These are phyloP conservation scores for Phoxinus phoxinus DNA, from an alignment of 2,113 vertebrate species.

Conservation along the genomic window DNA sequence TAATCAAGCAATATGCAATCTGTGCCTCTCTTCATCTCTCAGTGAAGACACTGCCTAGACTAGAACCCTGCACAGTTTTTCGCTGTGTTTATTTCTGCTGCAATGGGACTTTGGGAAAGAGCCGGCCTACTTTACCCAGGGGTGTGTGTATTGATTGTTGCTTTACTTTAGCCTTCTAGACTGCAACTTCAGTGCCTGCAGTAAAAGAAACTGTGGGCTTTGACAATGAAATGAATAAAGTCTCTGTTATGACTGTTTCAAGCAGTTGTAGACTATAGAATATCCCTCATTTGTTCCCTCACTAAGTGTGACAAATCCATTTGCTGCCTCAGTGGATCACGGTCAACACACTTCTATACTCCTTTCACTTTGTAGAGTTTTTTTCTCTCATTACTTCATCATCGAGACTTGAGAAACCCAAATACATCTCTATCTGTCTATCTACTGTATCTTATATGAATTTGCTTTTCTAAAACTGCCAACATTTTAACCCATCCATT, in stretches of 20 bases:
- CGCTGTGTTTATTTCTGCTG: conserved; percentile 64
- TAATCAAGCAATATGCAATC: not conserved
- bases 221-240: conserved; percentile 9
- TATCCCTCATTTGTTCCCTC: not conserved
- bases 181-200: conserved; percentile 62
- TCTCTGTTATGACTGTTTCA: conserved; percentile 8
- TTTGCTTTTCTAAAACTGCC: not conserved
- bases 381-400: no score
- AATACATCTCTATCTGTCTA: not conserved
- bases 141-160: conserved; percentile 71
- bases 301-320: conserved; percentile 10
- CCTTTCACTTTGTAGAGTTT: not conserved
- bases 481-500: not conserved
- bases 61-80: conserved; percentile 36
- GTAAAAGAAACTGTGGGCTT: conserved; percentile 45
- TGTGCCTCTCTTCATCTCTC: not conserved
- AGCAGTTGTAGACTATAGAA: not conserved
- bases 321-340: conserved; percentile 19
- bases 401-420: no score
- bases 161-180: conserved; percentile 66
- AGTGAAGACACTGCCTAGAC: not conserved
- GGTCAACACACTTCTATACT: not conserved
- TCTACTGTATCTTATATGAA: not conserved
- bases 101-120: conserved; percentile 65
- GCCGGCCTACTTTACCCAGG: conserved; percentile 60